Base-by-base conservation (phyloP, 2,113 vertebrate genomes). In the Aegypius monachus region DNA sequence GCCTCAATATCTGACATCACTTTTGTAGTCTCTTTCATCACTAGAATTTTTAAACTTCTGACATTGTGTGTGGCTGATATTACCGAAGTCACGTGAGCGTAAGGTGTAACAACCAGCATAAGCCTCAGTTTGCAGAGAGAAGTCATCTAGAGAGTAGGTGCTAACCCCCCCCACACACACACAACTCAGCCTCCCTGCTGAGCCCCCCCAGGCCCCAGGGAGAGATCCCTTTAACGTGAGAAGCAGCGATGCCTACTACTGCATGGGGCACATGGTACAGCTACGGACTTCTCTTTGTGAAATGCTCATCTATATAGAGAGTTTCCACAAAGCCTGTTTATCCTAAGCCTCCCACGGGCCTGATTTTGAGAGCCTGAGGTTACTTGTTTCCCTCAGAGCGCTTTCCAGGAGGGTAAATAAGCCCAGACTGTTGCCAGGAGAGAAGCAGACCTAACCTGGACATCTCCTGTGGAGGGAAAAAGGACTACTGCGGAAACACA, bases 121-220 rank as follows among this genome's bases (percentile, higher is more conserved):
- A 85, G 19, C 13, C 47, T 72, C 59, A 34, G 34, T 65, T 73
- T 85, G 27, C 62, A 77, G 58, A 32, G 9, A 36, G 16, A 56
- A 72, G 34, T 34, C 25, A 73, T 16, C 65, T 62, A 52, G 42
- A 45, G 53, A 62, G 27, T 40, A 55, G 23, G 6, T 32, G 32
- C 38, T 66, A 48, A 22, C 9, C 3, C 7, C 1, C 4, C 4
- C 4, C 4, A 26, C 14, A 6, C 11, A 6, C 11, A 22, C 45
- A 14, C 53, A 73, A 7, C 34, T 59, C 25, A 40, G 29, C 16
- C 40, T 45, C 16, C 50, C n/a, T 6, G 2, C 42, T 3, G 6
- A 31, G 22, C 5, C 29, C 23, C 18, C 25, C 6, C 25, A 18
- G 34, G 7, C 8, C 13, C 21, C 20, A 74, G 80, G 67, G 34